Conservation (phyloP, 2,888 invertebrate genomes). For the Acanthosepion lycidas region DNA sequence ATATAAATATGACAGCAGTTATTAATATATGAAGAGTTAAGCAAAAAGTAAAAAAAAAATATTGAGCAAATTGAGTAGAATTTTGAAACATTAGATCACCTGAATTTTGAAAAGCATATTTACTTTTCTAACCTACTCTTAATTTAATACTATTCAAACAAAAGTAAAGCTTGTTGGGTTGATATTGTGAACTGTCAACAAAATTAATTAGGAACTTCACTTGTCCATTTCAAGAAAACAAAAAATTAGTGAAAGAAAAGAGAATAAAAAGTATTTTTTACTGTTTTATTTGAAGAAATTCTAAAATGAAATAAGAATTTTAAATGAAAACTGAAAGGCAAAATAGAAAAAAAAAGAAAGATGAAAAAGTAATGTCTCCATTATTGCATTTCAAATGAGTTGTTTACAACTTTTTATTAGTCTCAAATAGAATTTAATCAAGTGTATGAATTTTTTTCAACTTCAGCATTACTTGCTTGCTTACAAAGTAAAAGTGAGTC, state of each 20-base stretch:
- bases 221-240: neutral
- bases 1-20: no score
- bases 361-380: neutral
- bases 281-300: constrained; percentile 17
- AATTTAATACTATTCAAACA: neutral
- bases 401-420: neutral
- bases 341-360: neutral
- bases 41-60: no score
- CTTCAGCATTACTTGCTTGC: neutral
- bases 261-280: neutral
- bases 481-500: neutral
- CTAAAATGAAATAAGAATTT: constrained; percentile 33
- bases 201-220: constrained; percentile 20
- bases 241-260: neutral
- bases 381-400: constrained; percentile 8
- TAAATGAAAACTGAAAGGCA: neutral
- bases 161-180: neutral
- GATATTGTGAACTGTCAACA: neutral
- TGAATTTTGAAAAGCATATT: neutral
- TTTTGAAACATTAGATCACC: neutral
- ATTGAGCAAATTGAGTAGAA: no score
- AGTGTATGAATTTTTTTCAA: neutral
- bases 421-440: constrained; percentile 33
- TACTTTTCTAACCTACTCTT: neutral
- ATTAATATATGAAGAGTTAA: no score